Conservation (phyloP, 2,113 vertebrate species). For the Hippocampus abdominalis region DNA sequence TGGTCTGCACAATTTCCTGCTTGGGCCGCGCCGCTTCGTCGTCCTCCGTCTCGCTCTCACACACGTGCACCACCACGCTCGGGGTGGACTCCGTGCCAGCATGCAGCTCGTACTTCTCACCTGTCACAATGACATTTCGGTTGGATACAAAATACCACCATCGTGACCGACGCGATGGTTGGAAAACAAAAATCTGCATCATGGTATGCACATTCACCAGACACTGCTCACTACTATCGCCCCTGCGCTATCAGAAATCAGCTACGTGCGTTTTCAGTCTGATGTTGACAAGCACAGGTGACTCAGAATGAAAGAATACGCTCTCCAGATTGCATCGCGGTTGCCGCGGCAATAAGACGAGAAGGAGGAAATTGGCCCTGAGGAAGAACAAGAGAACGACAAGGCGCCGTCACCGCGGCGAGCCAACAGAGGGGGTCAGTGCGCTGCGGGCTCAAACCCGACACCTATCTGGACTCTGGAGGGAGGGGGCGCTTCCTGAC, state of each 20-base stretch:
- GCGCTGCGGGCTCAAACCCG: conserved; percentile 18
- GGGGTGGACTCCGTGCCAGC: conserved; percentile 95
- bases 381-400: conserved; percentile 33
- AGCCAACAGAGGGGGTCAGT: conserved; percentile 64
- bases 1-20: conserved; percentile 91
- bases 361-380: conserved; percentile 57
- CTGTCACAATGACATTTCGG: conserved; percentile 53
- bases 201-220: neutral
- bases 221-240: neutral
- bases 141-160: no score
- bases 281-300: neutral
- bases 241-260: neutral
- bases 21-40: conserved; percentile 86
- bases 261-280: neutral
- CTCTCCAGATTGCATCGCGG: conserved; percentile 59
- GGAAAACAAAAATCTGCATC: neutral
- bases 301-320: conserved; percentile 21
- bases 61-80: conserved; percentile 95
- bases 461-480: conserved; percentile 34
- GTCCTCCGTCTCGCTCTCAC: conserved; percentile 87
- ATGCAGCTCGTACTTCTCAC: conserved; percentile 95
- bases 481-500: conserved; percentile 54
- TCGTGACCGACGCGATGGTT: neutral
- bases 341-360: conserved; percentile 69
- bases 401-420: conserved; percentile 42